Base-by-base conservation (phyloP, 2,797 vertebrate species). In the Okamejei kenojei region DNA sequence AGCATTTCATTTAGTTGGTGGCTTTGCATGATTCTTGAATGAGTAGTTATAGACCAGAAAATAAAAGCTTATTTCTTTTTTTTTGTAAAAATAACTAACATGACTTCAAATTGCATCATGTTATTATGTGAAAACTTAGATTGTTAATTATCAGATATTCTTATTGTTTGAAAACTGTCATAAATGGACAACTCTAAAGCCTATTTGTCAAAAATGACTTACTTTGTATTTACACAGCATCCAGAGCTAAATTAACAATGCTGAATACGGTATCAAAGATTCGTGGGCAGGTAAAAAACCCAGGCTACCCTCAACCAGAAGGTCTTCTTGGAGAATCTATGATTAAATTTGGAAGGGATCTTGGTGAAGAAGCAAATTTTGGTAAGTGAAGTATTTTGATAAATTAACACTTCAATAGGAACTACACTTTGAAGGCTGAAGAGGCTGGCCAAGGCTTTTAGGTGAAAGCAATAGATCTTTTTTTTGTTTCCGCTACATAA, bases 231-330 rank as follows among this genome's bases (percentile, higher is more conserved):
- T 26, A 15, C 23, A 68, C 94, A 97, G 99, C 99, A 17, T 99
- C 99, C 0, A 96, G 99, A 80, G 99, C 99, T 94, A 99, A 99
- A 95, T 96, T 99, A 45, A 98, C 97, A 17, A 99, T 99, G 99
- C 95, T 99, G 84, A 99, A 99, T 97, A 99, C 98, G 0, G 97
- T 99, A 96, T 99, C 99, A 2, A 99, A 99, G 96, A 99, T 99
- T 95, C 97, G 99, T 0, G 99, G 99, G 88, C 99, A 99, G 95
- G 99, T 99, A 96, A 99, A 99, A 96, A 99, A 96, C 93, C 98
- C 99, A 0, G 99, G 99, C 0, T 99, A 99, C 95, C 99, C 99
- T 0, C 99, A 99, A 95, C 97, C 98, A 0, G 99, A 99, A 94
- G 99, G 98, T 86, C 97, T 99, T 93, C 96, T 99, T 19, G 99